phyloP scores from a whole-genome alignment of 2,888 invertebrate genomes.

The Drosophila meridiana region DNA sequence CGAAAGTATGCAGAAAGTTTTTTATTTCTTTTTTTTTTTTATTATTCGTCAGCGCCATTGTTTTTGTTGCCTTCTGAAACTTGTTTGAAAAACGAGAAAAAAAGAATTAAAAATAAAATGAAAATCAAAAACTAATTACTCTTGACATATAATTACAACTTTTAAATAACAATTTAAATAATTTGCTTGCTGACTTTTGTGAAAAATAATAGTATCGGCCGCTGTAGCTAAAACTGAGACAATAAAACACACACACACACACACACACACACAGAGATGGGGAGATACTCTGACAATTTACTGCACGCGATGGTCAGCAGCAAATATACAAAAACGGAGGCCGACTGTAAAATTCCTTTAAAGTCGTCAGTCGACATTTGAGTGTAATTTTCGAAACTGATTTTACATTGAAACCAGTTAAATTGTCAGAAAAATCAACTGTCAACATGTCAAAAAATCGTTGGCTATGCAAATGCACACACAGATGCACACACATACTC shows the following conservation, averaged over 20 bases:
- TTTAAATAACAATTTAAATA: conserved; percentile 77
- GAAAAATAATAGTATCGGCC: conserved; percentile 64
- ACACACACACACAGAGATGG: conserved; percentile 1
- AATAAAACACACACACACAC: conserved; percentile 12
- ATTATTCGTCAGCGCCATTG: conserved; percentile 17
- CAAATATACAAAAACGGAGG: conserved; percentile 42
- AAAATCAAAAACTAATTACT: conserved; percentile 72
- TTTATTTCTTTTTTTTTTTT: conserved; percentile 7
- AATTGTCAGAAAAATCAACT: conserved; percentile 85
- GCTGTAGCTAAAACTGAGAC: conserved; percentile 40
- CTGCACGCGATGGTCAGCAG: conserved; percentile 78
- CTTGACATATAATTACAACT: conserved; percentile 72
- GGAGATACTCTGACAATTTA: conserved; percentile 62
- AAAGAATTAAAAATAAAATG: conserved; percentile 3
- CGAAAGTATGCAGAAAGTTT: conserved; percentile 68
- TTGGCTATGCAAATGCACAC: conserved; percentile 77
- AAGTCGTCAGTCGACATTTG: conserved; percentile 79
- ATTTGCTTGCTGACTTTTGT: conserved; percentile 75
- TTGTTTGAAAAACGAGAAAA: neutral
- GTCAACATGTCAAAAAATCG: conserved; percentile 84
- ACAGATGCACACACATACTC: conserved; percentile 5
- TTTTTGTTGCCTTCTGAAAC: conserved; percentile 17
- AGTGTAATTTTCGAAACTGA: conserved; percentile 83
- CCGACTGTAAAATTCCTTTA: conserved; percentile 77
- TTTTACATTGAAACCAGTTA: conserved; percentile 85